Conservation (phyloP, 2,113 vertebrate species). For the Cygnus buccinator region DNA sequence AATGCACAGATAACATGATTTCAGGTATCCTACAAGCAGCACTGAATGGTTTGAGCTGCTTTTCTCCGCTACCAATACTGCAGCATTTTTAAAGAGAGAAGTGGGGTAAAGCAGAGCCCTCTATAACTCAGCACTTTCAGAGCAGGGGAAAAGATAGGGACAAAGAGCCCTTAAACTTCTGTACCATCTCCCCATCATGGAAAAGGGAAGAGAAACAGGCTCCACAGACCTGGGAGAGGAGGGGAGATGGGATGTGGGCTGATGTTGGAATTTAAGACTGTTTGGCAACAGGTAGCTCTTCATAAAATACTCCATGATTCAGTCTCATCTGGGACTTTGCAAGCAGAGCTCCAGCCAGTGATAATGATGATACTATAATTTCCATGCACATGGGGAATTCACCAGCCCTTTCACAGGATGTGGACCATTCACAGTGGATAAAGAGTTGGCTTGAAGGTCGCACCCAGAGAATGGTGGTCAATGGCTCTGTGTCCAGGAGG, state of each 20-base stretch:
- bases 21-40: not conserved
- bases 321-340: not conserved
- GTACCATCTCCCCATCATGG: not conserved
- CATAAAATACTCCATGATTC: not conserved
- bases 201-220: not conserved
- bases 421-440: too few species aligned
- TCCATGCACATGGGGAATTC: not conserved
- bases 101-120: not conserved
- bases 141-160: rapidly evolving
- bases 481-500: too few species aligned
- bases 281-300: not conserved
- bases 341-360: not conserved
- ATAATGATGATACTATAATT: not conserved
- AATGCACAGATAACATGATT: not conserved
- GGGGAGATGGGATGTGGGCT: not conserved
- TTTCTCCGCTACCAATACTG: not conserved
- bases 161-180: not conserved
- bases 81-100: not conserved
- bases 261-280: not conserved
- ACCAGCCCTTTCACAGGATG: too few species aligned
- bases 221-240: not conserved
- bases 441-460: too few species aligned
- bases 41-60: not conserved
- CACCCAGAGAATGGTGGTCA: too few species aligned
- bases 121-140: not conserved